Percentiles rank a stretch among this genome's conserved stretches.
phyloP scores from a whole-genome alignment of 2,113 vertebrate species.

The Datnioides undecimradiatus region DNA sequence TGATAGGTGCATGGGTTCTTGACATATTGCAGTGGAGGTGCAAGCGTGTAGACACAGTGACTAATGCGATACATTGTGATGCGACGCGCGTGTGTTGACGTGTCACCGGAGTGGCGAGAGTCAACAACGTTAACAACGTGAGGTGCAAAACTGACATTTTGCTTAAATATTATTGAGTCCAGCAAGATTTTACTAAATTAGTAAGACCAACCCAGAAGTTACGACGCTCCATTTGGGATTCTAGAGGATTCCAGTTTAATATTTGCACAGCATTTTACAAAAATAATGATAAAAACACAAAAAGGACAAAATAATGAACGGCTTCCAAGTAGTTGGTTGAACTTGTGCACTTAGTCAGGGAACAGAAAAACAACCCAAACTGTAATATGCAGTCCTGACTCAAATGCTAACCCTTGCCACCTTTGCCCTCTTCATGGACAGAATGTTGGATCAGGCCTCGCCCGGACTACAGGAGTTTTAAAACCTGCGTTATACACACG shows the following conservation, averaged over 20 bases:
- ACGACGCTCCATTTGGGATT: not conserved
- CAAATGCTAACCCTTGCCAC: not conserved
- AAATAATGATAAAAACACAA: not conserved
- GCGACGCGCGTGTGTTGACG: too few species aligned
- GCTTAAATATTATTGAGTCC: too few species aligned
- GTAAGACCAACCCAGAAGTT: not conserved
- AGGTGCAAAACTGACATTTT: too few species aligned
- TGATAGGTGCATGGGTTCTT: too few species aligned
- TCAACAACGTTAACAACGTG: too few species aligned
- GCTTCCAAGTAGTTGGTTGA: not conserved
- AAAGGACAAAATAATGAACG: too few species aligned
- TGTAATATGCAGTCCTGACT: not conserved
- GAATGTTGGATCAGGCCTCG: conserved; percentile 4
- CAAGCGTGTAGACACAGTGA: too few species aligned
- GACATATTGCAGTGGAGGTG: too few species aligned
- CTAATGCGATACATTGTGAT: too few species aligned
- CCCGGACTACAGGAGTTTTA: too few species aligned
- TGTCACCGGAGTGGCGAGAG: too few species aligned
- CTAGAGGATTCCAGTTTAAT: not conserved
- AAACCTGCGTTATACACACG: too few species aligned
- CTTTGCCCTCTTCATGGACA: not conserved
- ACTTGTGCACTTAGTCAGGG: not conserved
- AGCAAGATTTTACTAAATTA: not conserved
- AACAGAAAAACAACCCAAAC: not conserved
- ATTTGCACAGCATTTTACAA: not conserved